A percentile compares a stretch with the other conserved stretches of the same genome.
phyloP scores from a whole-genome alignment of 2,888 invertebrate species.

The Esperia sulphurella region DNA sequence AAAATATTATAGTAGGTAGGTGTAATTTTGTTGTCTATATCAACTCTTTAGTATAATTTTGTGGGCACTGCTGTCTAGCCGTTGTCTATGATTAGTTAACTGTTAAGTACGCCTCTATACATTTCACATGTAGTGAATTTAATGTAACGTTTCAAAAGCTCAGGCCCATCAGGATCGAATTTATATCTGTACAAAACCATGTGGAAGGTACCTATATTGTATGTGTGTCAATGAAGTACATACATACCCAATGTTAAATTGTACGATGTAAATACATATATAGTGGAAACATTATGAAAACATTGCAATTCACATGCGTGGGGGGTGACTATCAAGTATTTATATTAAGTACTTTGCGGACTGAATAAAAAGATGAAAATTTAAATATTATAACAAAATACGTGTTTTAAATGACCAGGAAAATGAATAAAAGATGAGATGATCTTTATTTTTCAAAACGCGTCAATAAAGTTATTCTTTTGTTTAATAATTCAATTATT shows the following conservation, averaged over 20 bases:
- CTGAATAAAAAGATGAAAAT: slow-evolving; percentile 28
- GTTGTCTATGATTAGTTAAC: too few relatives aligned
- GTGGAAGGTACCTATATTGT: too few relatives aligned
- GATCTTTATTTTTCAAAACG: slow-evolving; percentile 3
- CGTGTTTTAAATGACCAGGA: slow-evolving; percentile 9
- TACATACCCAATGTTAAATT: slow-evolving; percentile 7
- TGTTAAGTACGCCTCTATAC: too few relatives aligned
- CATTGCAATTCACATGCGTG: slow-evolving; percentile 37
- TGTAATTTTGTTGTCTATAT: too few relatives aligned
- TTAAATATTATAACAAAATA: slow-evolving; percentile 13
- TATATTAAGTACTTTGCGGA: slow-evolving; percentile 37
- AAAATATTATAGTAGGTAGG: too few relatives aligned
- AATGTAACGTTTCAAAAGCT: too few relatives aligned
- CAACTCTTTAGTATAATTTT: too few relatives aligned
- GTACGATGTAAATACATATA: slow-evolving; percentile 15
- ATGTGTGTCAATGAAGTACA: slow-evolving; percentile 8
- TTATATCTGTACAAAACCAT: too few relatives aligned
- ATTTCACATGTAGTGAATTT: too few relatives aligned
- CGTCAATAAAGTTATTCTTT: neutral
- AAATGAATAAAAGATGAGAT: slow-evolving; percentile 2
- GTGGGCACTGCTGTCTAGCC: too few relatives aligned
- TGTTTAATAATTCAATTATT: neutral
- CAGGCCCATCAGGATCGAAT: too few relatives aligned
- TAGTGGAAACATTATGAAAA: slow-evolving; percentile 27
- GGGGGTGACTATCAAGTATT: slow-evolving; percentile 31